These are phyloP conservation scores for Poecilia picta DNA, from an alignment of 2,797 vertebrate species.

Conservation along the genomic window DNA sequence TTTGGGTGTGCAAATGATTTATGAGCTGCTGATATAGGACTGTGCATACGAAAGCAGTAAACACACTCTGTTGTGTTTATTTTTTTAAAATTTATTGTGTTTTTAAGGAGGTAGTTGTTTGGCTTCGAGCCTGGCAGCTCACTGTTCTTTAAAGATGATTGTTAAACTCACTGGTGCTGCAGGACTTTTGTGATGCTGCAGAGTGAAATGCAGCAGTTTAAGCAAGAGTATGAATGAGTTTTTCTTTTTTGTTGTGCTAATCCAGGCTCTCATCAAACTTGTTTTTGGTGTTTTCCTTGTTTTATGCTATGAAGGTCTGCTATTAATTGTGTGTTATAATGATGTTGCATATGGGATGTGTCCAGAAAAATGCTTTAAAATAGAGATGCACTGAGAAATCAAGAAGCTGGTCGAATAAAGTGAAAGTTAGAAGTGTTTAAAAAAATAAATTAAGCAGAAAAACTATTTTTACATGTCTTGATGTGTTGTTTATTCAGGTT, in stretches of 20 bases:
- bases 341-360: slow-evolving; percentile 18
- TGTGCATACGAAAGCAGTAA: slow-evolving; percentile 65
- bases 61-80: slow-evolving; percentile 56
- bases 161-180: slow-evolving; percentile 46
- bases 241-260: slow-evolving; percentile 16
- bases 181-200: slow-evolving; percentile 32
- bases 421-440: neutral
- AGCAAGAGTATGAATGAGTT: slow-evolving; percentile 18
- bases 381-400: neutral
- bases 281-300: slow-evolving; percentile 15
- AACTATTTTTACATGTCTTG: neutral
- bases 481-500: neutral
- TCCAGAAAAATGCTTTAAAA: slow-evolving; percentile 41
- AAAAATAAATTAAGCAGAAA: neutral
- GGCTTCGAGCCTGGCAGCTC: slow-evolving; percentile 63
- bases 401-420: neutral
- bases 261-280: slow-evolving; percentile 20
- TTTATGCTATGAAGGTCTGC: neutral
- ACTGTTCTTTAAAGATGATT: slow-evolving; percentile 59
- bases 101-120: slow-evolving; percentile 74
- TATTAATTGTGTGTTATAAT: slow-evolving; percentile 3
- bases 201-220: slow-evolving; percentile 28
- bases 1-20: slow-evolving; percentile 73
- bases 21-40: slow-evolving; percentile 67
- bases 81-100: slow-evolving; percentile 18